phyloP scores from a whole-genome alignment of 1,140 invertebrate genomes.

The Cydia fagiglandana region DNA sequence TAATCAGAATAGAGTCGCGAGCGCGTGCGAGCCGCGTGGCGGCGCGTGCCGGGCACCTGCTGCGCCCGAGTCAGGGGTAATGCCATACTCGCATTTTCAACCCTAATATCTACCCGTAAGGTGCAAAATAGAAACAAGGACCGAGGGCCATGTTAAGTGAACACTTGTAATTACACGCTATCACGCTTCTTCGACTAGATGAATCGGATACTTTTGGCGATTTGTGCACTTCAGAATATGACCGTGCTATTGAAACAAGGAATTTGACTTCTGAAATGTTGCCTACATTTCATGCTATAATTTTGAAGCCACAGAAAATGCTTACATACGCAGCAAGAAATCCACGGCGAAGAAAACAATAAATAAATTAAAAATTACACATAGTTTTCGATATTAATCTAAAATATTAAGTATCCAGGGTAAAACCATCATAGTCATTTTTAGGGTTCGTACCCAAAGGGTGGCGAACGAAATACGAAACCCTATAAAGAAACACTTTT shows the following conservation, averaged over 20 bases:
- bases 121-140: background rate
- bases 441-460: too few relatives aligned
- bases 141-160: background rate
- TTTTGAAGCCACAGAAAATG: too few relatives aligned
- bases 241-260: background rate
- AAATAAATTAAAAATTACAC: too few relatives aligned
- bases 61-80: conserved; percentile 35
- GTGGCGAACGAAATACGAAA: too few relatives aligned
- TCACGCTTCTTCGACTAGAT: conserved; percentile 3
- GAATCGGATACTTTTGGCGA: conserved; percentile 17
- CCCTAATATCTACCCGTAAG: background rate
- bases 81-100: background rate
- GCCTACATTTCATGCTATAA: background rate
- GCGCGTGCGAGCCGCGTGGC: conserved; percentile 43
- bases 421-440: too few relatives aligned
- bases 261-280: background rate
- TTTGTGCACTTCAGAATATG: conserved; percentile 3
- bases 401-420: too few relatives aligned
- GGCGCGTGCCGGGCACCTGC: conserved; percentile 54
- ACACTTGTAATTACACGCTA: conserved; percentile 24
- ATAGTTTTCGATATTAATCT: too few relatives aligned
- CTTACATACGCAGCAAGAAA: too few relatives aligned
- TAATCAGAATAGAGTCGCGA: conserved; percentile 48
- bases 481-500: too few relatives aligned
- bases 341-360: too few relatives aligned